Percentiles rank a stretch among this genome's conserved stretches.
These are phyloP conservation scores for Ferrisia virgata DNA, from an alignment of 2,888 invertebrate genomes.

Conservation along the genomic window DNA sequence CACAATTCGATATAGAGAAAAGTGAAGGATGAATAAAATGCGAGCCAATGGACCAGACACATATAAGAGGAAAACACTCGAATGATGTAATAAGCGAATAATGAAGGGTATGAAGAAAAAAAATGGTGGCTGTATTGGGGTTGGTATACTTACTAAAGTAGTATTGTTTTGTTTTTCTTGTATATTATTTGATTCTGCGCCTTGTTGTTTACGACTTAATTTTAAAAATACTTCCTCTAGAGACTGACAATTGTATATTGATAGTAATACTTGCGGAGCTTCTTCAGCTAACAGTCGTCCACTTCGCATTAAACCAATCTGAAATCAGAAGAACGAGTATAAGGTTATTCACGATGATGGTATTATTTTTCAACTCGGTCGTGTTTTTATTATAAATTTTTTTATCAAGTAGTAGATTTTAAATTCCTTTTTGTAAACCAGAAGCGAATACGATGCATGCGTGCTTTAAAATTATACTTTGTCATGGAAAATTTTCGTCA, in stretches of 20 bases:
- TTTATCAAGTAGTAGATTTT: background rate
- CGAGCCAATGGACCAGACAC: no score
- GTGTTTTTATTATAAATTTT: no score
- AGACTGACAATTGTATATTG: conserved; percentile 77
- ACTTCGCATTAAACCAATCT: conserved; percentile 94
- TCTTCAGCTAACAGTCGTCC: conserved; percentile 88
- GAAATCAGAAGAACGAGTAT: background rate
- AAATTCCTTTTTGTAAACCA: background rate
- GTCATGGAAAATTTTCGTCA: background rate
- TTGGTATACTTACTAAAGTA: conserved; percentile 34
- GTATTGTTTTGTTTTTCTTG: conserved; percentile 58
- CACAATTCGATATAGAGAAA: no score
- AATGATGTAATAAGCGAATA: no score
- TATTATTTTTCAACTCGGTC: background rate
- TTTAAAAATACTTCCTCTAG: conserved; percentile 92
- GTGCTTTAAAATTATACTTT: background rate
- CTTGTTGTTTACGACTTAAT: conserved; percentile 70
- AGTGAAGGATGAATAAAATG: no score
- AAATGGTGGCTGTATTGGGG: background rate
- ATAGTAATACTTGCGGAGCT: conserved; percentile 76
- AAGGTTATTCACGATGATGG: background rate
- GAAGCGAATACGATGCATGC: background rate
- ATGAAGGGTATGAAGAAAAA: background rate
- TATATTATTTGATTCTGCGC: conserved; percentile 64
- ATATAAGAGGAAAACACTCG: no score